Evolutionary conservation across 2,797 vertebrate species (phyloP), one percentile per base, ranked within the genome.

Genomic region (Gastrophryne carolinensis): DNA sequence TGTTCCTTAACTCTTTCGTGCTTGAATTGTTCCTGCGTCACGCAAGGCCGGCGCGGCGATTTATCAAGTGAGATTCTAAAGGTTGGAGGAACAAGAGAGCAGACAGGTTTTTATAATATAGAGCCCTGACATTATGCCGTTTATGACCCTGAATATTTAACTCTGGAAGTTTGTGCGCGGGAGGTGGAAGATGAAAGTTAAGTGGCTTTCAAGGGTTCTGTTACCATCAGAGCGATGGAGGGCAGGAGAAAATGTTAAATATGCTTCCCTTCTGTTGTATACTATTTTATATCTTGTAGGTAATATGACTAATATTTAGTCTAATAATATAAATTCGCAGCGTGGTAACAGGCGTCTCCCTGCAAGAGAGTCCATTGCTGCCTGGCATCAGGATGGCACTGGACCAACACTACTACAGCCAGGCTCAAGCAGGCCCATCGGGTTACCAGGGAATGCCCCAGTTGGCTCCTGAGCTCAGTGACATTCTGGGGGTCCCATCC

Each of bases 81-180:
- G 26, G 32, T 50, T 29, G n/a, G 19, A 30, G 10, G n/a, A 13
- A 32, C 24, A 19, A n/a, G 29, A 37, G 30, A 21, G n/a, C 13
- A 21, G 54, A 17, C n/a, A 49, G 4, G 19, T 37, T 11, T n/a
- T 21, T 19, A 23, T 67, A 50, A 50, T 39, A 34, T 23, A 29
- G 39, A 29, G 7, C 5, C 63, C 54, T 58, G 53, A 29, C 23
- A 12, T 68, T 32, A 29, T n/a, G 9, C 21, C 3, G 41, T 35
- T 58, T 39, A 47, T 58, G 44, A 44, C 34, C 61, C 53, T 26
- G 24, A 24, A 73, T 63, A 62, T 73, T 63, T 53, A 54, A 47
- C 37, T 56, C 34, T 32, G 2, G 30, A 56, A 58, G 32, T 47
- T 39, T 1, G 3, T 47, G 47, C 24, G 15, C 32, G 41, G 24